Evolutionary conservation across 2,797 vertebrate species (phyloP), one percentile per base, ranked within the genome.

Genomic region (Falco concolor): DNA sequence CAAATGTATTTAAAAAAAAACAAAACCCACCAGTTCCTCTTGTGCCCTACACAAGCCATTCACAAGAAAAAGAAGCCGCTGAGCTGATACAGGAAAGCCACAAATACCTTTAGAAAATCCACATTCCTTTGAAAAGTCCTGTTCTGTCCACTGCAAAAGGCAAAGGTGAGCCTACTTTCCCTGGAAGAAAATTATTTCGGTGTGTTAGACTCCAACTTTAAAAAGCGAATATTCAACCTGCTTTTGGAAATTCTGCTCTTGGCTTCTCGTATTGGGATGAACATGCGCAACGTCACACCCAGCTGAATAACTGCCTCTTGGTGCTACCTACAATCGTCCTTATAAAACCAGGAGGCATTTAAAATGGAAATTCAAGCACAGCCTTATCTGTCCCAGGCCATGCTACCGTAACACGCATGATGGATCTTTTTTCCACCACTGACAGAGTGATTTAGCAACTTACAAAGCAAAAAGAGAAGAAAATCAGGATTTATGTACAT

Each of bases 261-360:
- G 18, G 11, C 50, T 57, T 38, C 36, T 15, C 32, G 19, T n/a
- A 2, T 18, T 5, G 30, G 45, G 68, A 36, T 47, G 38, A 52
- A 25, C 14, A 4, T 0, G 10, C 1, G 6, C 22, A 5, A 4
- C 7, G 6, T 47, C 38, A 5, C 23, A 28, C 19, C 13, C 56
- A 25, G 30, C 22, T 47, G 52, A 44, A 19, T 9, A 10, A 42
- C 4, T 25, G 20, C 45, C 34, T 44, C 32, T 16, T n/a, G 25
- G 24, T 27, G 40, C 11, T 9, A 5, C 3, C 5, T 40, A 16
- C 17, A 44, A 34, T 3, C 10, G 45, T 40, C 36, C 61, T 68
- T 30, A 38, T 21, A 28, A 34, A 56, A 23, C 0, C 57, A 50
- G 45, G 59, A 49, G 54, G 16, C 13, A 9, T 34, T 54, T 60